phyloP scores from a whole-genome alignment of 1,140 invertebrate species.

The Maconellicoccus hirsutus region DNA sequence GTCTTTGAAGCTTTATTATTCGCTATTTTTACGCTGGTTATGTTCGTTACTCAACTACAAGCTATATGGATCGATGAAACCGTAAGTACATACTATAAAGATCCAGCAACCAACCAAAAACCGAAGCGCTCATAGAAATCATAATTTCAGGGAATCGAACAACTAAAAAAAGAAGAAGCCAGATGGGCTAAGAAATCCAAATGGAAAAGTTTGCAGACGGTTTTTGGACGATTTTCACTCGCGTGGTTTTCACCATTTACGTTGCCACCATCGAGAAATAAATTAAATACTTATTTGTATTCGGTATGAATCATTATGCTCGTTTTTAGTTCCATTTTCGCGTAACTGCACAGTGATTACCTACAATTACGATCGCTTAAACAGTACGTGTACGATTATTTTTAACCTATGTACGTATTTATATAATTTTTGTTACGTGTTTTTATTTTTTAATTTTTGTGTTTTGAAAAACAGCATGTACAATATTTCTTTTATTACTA shows the following conservation, averaged over 20 bases:
- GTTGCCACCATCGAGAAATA: conserved; percentile 59
- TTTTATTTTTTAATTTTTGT: too few species aligned
- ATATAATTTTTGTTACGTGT: too few species aligned
- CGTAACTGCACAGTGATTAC: too few species aligned
- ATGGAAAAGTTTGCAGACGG: conserved; percentile 87
- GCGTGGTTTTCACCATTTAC: conserved; percentile 93
- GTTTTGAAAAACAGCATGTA: too few species aligned
- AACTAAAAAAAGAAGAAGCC: conserved; percentile 86
- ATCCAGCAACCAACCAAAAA: too few species aligned
- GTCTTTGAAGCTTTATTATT: conserved; percentile 95
- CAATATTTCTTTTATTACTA: too few species aligned
- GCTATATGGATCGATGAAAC: conserved; percentile 99
- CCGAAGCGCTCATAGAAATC: too few species aligned
- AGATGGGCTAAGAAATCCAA: conserved; percentile 79
- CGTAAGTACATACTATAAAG: conserved; percentile 47
- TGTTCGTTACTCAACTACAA: conserved; percentile 85
- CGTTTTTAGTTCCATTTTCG: too few species aligned
- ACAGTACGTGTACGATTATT: too few species aligned
- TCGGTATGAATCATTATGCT: not conserved
- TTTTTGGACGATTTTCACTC: conserved; percentile 86
- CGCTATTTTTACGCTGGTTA: conserved; percentile 95
- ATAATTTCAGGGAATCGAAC: conserved; percentile 70
- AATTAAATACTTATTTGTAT: conserved; percentile 61
- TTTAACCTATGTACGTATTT: too few species aligned
- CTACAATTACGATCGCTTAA: too few species aligned